phyloP scores from a whole-genome alignment of 2,888 invertebrate genomes.

The Corbicula japonica region DNA sequence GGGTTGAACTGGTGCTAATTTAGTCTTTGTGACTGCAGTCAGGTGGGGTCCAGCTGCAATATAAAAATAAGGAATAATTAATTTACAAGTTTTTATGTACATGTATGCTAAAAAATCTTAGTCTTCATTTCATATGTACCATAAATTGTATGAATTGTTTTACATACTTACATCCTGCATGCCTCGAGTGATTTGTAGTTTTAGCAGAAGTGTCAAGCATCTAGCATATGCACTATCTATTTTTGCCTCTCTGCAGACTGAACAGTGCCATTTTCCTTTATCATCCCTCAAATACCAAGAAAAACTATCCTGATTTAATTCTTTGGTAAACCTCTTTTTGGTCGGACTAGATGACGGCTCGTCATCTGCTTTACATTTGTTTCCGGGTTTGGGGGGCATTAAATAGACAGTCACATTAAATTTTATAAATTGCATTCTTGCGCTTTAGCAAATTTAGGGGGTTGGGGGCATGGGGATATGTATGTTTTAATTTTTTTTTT shows the following conservation, averaged over 20 bases:
- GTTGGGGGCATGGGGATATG: too few species aligned
- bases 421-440: too few species aligned
- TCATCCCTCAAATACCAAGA: constrained; percentile 38
- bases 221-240: constrained; percentile 25
- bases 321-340: constrained; percentile 26
- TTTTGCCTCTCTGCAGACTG: constrained; percentile 17
- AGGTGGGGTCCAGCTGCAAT: constrained; percentile 17
- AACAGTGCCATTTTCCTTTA: constrained; percentile 34
- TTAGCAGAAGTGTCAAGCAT: constrained; percentile 33
- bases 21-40: neutral
- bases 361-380: constrained; percentile 1
- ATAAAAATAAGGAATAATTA: neutral
- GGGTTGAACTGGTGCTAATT: neutral
- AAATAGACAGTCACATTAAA: too few species aligned
- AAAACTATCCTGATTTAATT: constrained; percentile 18
- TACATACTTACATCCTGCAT: constrained; percentile 35
- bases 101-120: neutral
- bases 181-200: constrained; percentile 45
- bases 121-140: neutral
- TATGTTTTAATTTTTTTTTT: too few species aligned
- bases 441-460: too few species aligned
- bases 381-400: neutral
- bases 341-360: neutral
- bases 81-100: neutral
- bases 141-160: neutral